Evolutionary conservation across 2,113 vertebrate genomes (phyloP).

Genomic region (Pogona vitticeps): DNA sequence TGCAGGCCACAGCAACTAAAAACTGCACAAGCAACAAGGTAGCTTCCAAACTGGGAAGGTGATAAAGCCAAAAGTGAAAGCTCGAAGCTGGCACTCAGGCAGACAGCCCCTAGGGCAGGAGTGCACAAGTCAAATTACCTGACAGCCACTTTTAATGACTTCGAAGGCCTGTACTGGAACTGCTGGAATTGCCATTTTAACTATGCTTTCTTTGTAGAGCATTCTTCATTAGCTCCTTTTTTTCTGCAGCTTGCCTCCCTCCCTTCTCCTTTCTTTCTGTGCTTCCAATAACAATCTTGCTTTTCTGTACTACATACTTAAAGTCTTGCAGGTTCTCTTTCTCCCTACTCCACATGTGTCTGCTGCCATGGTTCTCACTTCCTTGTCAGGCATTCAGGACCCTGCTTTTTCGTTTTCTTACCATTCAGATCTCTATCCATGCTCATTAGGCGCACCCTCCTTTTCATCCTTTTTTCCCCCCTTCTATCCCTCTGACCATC

Average conservation of each 20-base stretch:
- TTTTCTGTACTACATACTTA: neutral
- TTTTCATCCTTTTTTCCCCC: neutral
- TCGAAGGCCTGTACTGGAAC: neutral
- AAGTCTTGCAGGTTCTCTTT: neutral
- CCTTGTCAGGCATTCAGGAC: neutral
- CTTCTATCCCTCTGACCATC: neutral
- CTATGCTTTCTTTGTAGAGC: neutral
- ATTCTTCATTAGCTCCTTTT: neutral
- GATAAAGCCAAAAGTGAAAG: neutral
- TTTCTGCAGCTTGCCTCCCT: neutral
- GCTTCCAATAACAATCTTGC: neutral
- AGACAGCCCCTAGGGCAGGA: neutral
- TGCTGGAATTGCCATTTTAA: neutral
- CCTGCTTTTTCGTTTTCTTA: too few species aligned
- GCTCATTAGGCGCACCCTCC: neutral
- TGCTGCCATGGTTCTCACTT: neutral
- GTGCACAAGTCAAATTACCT: neutral
- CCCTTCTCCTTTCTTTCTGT: neutral
- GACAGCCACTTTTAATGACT: neutral
- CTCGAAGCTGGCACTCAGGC: neutral
- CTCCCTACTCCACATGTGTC: neutral
- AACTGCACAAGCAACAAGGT: neutral
- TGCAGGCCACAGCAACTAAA: slow-evolving; percentile 4
- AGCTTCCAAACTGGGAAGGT: neutral
- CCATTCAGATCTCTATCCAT: too few species aligned